Evolutionary conservation across 37 sponge, comb jelly and placozoan species (phyloP).

Genomic region (Chondrosia reniformis): DNA sequence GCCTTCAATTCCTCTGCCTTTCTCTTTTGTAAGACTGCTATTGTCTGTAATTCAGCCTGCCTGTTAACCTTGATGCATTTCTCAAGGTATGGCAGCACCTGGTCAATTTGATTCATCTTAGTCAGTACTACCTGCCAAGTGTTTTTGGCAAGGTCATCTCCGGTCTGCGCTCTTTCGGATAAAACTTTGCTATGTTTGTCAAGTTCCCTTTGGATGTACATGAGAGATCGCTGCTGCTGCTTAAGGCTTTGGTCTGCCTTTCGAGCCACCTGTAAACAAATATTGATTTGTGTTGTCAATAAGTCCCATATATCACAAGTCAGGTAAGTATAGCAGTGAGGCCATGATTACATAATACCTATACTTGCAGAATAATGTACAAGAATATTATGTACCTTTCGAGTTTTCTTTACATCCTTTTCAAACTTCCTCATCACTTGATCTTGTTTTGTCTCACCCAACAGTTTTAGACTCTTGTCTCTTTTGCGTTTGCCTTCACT

Average conservation of each 20-base stretch:
- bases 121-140: constrained; percentile 17
- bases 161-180: constrained; percentile 22
- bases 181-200: constrained; percentile 25
- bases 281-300: too few relatives aligned
- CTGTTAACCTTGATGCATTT: constrained; percentile 63
- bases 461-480: too few relatives aligned
- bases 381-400: constrained; percentile 11
- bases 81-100: constrained; percentile 65
- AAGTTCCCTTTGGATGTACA: constrained; percentile 39
- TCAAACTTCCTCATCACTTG: constrained; percentile 48
- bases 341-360: too few relatives aligned
- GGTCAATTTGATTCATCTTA: constrained; percentile 52
- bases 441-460: not conserved
- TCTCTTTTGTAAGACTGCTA: constrained; percentile 57
- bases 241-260: constrained; percentile 61
- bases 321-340: too few relatives aligned
- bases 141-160: constrained; percentile 27
- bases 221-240: constrained; percentile 37
- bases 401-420: constrained; percentile 58
- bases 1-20: constrained; percentile 38
- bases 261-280: constrained; percentile 8
- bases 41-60: constrained; percentile 69
- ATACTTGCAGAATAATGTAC: too few relatives aligned
- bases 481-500: not conserved
- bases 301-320: too few relatives aligned